Evolutionary conservation across 2,888 invertebrate species (phyloP).

Genomic region (Parochlus steinenii): DNA sequence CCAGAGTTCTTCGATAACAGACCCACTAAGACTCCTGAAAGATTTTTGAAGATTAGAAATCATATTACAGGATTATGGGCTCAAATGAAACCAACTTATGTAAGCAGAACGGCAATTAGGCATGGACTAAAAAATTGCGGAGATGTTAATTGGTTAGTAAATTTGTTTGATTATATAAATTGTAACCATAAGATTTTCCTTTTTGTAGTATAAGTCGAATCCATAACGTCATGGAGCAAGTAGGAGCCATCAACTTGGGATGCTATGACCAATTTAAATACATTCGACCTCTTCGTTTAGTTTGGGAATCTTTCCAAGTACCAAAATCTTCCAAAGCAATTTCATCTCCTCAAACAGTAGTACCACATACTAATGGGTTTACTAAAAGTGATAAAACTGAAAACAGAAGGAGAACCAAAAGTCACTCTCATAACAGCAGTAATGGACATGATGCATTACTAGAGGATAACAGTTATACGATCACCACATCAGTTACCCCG

Average conservation of each 20-base stretch:
- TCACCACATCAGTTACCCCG: conserved; percentile 15
- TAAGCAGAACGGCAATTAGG: conserved; percentile 40
- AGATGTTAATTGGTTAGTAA: conserved; percentile 44
- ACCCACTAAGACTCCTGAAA: conserved; percentile 35
- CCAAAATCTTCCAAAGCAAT: background rate
- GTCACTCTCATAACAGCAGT: background rate
- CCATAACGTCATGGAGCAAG: conserved; percentile 41
- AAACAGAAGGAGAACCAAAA: conserved; percentile 6
- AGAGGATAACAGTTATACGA: conserved; percentile 12
- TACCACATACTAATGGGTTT: no score
- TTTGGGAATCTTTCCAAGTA: conserved; percentile 13
- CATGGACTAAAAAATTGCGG: conserved; percentile 41
- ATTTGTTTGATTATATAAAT: no score
- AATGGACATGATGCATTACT: no score
- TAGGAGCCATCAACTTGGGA: conserved; percentile 45
- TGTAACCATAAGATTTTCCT: no score
- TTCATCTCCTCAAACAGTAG: conserved; percentile 25
- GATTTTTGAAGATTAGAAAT: conserved; percentile 41
- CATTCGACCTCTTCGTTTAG: conserved; percentile 16
- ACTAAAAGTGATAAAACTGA: no score
- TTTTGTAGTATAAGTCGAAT: conserved; percentile 40
- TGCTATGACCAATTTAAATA: conserved; percentile 31
- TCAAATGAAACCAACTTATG: conserved; percentile 34
- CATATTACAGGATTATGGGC: conserved; percentile 39
- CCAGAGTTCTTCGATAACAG: conserved; percentile 38